These are phyloP conservation scores for Procambarus virginalis DNA, from an alignment of 1,140 invertebrate species.

Conservation along the genomic window DNA sequence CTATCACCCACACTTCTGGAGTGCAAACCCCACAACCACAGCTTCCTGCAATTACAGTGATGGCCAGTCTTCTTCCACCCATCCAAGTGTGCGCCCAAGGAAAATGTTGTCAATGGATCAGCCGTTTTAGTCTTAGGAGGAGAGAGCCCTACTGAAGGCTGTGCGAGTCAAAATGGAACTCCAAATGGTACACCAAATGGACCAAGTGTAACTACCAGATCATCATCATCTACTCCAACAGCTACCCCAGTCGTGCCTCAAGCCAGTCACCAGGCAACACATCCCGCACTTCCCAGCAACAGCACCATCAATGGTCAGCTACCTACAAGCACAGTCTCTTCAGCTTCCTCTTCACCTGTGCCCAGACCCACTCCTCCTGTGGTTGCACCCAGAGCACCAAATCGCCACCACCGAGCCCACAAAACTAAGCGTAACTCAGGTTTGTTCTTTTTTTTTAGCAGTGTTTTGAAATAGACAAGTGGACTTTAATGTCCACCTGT, in stretches of 20 bases:
- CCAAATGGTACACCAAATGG: conserved; percentile 25
- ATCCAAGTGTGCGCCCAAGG: conserved; percentile 46
- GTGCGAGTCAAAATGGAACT: conserved; percentile 31
- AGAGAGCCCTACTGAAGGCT: conserved; percentile 45
- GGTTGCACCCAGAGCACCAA: conserved; percentile 44
- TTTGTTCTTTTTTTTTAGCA: neutral
- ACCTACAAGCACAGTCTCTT: conserved; percentile 32
- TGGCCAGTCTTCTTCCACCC: conserved; percentile 8
- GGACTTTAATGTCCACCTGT: too few species aligned
- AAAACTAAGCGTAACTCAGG: conserved; percentile 64
- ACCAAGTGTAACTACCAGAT: conserved; percentile 3
- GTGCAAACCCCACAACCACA: conserved; percentile 16
- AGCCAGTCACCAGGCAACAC: conserved; percentile 4
- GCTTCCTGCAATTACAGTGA: conserved; percentile 48
- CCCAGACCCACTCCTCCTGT: conserved; percentile 44
- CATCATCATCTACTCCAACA: conserved; percentile 26
- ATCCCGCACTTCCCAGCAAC: conserved; percentile 8
- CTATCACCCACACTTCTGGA: conserved; percentile 33
- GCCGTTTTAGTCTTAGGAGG: conserved; percentile 52
- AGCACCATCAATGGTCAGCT: conserved; percentile 42
- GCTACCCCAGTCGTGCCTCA: neutral
- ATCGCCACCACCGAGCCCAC: conserved; percentile 46
- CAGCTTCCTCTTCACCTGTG: conserved; percentile 31
- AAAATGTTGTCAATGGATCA: conserved; percentile 57
- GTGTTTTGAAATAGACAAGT: too few species aligned